Percentiles rank a stretch among this genome's conserved stretches.
phyloP scores from a whole-genome alignment of 2,113 vertebrate genomes.

The Serinus canaria region DNA sequence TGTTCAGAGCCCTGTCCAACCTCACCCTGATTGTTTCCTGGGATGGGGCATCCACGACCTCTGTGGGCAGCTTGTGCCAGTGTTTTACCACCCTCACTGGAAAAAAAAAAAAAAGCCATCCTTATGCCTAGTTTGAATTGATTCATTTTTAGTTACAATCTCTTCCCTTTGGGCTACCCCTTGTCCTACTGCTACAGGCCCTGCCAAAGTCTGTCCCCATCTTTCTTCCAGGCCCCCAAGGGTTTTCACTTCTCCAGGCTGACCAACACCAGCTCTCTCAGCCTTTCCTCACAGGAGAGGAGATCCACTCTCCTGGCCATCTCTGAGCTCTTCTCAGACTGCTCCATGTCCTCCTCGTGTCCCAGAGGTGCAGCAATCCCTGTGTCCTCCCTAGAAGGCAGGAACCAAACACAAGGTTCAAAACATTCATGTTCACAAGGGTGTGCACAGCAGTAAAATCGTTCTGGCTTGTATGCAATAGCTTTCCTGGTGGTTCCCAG shows the following conservation, averaged over 20 bases:
- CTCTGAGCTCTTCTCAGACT: background rate
- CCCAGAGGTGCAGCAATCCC: background rate
- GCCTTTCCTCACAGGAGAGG: background rate
- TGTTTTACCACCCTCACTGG: background rate
- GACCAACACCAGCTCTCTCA: background rate
- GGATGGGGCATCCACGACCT: too few relatives aligned
- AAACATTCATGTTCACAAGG: background rate
- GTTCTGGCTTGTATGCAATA: background rate
- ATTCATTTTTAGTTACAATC: background rate
- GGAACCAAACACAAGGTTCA: background rate
- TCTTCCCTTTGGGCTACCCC: background rate
- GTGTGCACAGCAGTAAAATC: background rate
- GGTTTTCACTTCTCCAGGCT: background rate
- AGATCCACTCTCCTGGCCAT: background rate
- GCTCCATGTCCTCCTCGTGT: rapidly evolving
- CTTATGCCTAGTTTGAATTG: background rate
- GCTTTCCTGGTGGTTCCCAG: background rate
- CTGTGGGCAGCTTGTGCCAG: rapidly evolving
- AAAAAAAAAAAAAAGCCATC: background rate
- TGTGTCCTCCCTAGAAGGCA: background rate
- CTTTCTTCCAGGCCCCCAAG: background rate
- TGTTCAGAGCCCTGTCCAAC: background rate
- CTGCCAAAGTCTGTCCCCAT: background rate
- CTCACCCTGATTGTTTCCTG: background rate
- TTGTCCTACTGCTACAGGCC: background rate